Conservation (phyloP, 2,797 vertebrate genomes). For the Buphagus erythrorhynchus region DNA sequence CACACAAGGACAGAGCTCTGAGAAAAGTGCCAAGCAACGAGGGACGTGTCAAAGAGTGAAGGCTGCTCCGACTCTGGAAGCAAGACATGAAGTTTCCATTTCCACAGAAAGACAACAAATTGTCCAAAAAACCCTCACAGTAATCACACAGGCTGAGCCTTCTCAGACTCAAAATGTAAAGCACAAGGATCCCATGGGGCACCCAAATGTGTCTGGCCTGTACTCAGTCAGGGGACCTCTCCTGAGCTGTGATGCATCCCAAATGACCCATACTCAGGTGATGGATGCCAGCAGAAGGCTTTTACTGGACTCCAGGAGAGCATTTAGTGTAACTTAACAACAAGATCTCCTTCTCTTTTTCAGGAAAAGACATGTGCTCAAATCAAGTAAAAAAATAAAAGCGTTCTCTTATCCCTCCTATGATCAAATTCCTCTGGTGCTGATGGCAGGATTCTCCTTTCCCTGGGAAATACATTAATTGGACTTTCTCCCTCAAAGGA, state of each 20-base stretch:
- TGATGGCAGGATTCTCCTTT: background rate
- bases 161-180: background rate
- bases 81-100: background rate
- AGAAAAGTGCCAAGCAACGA: background rate
- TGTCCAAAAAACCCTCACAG: background rate
- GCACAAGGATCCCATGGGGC: background rate
- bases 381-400: background rate
- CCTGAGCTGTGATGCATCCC: background rate
- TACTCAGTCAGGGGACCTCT: background rate
- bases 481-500: slow-evolving; percentile 18
- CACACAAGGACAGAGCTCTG: background rate
- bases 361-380: background rate
- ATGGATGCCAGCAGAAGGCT: background rate
- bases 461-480: background rate
- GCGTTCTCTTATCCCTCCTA: background rate
- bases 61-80: background rate
- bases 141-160: background rate
- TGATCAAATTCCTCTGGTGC: background rate
- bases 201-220: background rate
- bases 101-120: background rate
- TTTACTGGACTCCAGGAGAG: background rate
- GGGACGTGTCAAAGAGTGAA: background rate
- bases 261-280: background rate
- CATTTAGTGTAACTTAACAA: background rate
- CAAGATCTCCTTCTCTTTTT: background rate